Base-by-base conservation (phyloP, 2,797 vertebrate genomes). In the Aeoliscus strigatus region DNA sequence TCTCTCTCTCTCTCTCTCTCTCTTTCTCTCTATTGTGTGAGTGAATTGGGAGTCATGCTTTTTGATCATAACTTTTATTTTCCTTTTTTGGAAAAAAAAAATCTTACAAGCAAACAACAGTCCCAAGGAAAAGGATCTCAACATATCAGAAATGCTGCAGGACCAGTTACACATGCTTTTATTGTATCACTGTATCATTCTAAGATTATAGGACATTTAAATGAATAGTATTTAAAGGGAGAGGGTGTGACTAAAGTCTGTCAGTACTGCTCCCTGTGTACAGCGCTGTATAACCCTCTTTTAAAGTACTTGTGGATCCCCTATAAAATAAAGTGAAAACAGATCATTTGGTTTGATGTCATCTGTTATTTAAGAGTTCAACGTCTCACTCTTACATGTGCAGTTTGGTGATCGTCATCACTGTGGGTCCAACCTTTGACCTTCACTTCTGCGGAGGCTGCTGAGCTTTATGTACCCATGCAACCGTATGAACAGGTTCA, bases 11-110 rank as follows among this genome's bases (percentile, higher is more conserved):
- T 85, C 61, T 75, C 64, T 79, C 52, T 80, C 75, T 80, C 80
- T 88, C 82, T 84, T 79, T 90, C 87, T 91, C 90, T 90, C 68
- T 91, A 86, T 89, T 87, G 88, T 91, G 91, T 91, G 84, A 91
- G 88, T 92, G 85, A 86, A 86, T 86, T 88, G 82, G 90, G 87
- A 85, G 87, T 88, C 83, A 68, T 62, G 52, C 77, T 83, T 84
- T 83, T 80, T 77, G 51, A 75, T 60, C 60, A 70, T 80, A 55
- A 71, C 69, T 81, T 81, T 84, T 77, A 66, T 73, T 81, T 82
- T 84, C 65, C 70, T 77, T 79, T 82, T 80, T 82, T 77, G 75
- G 70, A 63, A 75, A 79, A 71, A 52, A 71, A 55, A 63, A 70
- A 47, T n/a, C n/a, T 51, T 14, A 72, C 36, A 80, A 77, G 64